Conservation (phyloP, 2,797 vertebrate species). For the Cephalopachus bancanus region DNA sequence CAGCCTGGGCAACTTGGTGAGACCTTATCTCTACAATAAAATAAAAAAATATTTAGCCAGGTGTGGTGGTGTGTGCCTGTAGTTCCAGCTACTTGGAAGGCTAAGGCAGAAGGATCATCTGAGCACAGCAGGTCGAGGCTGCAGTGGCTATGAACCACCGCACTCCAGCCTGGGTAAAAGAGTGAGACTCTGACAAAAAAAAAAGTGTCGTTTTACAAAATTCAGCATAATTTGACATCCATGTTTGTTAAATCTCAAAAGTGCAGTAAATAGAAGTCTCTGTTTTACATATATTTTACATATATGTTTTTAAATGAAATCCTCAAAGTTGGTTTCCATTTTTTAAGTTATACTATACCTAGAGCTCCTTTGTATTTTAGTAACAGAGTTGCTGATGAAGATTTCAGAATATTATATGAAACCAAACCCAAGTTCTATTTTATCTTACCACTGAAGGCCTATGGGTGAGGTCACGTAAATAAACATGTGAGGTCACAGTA, state of each 20-base stretch:
- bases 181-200: neutral
- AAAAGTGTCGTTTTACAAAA: constrained; percentile 35
- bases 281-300: neutral
- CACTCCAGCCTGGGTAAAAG: no score
- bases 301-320: neutral
- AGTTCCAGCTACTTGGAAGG: no score
- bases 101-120: no score
- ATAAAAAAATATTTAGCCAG: no score
- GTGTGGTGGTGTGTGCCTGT: no score
- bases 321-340: neutral
- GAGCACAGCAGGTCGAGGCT: no score
- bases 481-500: neutral
- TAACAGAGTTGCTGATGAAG: constrained; percentile 12
- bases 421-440: neutral
- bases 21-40: no score
- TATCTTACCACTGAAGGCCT: neutral
- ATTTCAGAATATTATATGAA: constrained; percentile 29
- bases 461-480: neutral
- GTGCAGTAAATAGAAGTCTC: constrained; percentile 2
- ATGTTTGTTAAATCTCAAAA: constrained; percentile 54
- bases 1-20: no score
- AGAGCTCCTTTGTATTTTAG: neutral
- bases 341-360: constrained; percentile 14
- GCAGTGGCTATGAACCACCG: no score
- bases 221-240: constrained; percentile 37